Conservation (phyloP, 2,797 vertebrate species). For the Tamandua tetradactyla region DNA sequence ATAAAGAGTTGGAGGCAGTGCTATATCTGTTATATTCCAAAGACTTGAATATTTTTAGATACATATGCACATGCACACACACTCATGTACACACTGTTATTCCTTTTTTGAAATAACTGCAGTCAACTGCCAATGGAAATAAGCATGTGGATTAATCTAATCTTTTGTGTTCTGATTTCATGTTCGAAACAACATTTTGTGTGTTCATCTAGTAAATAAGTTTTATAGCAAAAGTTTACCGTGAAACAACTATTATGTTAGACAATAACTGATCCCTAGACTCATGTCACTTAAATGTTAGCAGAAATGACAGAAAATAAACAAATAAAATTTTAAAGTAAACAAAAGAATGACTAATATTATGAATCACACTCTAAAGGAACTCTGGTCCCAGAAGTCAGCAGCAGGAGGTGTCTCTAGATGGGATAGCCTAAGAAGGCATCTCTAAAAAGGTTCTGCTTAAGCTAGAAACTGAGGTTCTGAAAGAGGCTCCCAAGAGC, state of each 20-base stretch:
- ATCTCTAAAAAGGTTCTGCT: not conserved
- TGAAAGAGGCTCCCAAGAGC: not conserved
- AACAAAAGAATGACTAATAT: not conserved
- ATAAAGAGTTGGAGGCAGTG: not conserved
- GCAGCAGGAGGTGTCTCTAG: not conserved
- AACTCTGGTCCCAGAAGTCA: not conserved
- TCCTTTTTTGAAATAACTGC: not conserved
- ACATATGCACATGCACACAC: not conserved
- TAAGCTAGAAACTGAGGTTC: not conserved
- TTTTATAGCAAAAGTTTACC: not conserved
- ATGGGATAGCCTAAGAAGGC: not conserved
- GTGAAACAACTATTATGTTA: not conserved
- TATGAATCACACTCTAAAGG: not conserved
- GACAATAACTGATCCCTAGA: not conserved
- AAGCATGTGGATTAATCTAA: not conserved
- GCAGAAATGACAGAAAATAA: not conserved
- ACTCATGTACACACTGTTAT: not conserved
- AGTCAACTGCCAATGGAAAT: not conserved
- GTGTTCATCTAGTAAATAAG: not conserved
- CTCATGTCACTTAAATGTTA: not conserved
- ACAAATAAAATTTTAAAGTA: not conserved
- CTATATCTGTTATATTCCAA: not conserved
- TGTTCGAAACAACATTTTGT: not conserved
- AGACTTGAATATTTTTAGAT: not conserved
- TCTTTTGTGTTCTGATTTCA: not conserved